Conservation (phyloP, 2,797 vertebrate species). For the Xyrichtys novacula region DNA sequence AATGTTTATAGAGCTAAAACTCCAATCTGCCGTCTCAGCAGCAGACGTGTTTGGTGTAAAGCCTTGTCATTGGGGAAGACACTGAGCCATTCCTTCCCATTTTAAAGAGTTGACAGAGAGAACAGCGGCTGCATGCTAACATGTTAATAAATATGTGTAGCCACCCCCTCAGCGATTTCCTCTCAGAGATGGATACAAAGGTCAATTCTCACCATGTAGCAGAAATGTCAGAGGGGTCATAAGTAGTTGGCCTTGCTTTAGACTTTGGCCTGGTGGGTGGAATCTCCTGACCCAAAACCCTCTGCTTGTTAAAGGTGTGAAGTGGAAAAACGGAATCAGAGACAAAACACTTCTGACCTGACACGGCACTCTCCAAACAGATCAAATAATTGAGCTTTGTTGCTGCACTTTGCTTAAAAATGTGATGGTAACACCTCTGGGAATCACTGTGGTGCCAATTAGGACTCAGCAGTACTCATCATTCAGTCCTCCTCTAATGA, state of each 20-base stretch:
- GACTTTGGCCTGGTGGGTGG: neutral
- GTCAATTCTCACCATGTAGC: constrained; percentile 1
- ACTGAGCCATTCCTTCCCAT: constrained; percentile 11
- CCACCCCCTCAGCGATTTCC: constrained; percentile 6
- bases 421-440: too few species aligned
- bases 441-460: too few species aligned
- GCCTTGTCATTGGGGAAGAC: constrained; percentile 34
- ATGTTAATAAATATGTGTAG: constrained; percentile 31
- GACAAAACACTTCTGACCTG: neutral
- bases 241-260: neutral
- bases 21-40: constrained; percentile 35
- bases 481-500: too few species aligned
- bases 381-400: neutral
- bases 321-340: neutral
- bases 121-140: constrained; percentile 40
- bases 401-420: neutral
- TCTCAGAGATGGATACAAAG: neutral
- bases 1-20: constrained; percentile 25
- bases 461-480: too few species aligned
- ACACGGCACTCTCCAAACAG: neutral
- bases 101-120: constrained; percentile 19
- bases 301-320: neutral
- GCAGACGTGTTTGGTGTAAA: neutral
- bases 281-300: neutral
- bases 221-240: neutral